Conservation (phyloP, 2,888 invertebrate genomes). For the Andrena chrysosceles region DNA sequence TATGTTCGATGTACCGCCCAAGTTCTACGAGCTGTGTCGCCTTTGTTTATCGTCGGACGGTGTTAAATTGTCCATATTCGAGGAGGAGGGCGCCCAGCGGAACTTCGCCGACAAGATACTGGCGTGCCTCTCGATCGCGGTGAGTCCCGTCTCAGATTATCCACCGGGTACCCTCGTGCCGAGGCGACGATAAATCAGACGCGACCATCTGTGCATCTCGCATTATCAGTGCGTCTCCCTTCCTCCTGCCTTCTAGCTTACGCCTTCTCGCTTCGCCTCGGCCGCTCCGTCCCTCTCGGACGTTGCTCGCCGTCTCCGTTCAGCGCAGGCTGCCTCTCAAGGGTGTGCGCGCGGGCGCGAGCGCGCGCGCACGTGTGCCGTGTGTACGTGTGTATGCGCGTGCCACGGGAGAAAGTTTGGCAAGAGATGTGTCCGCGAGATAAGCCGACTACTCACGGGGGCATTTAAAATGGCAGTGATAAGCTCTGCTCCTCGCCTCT, state of each 20-base stretch:
- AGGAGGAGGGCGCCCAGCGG: conserved; percentile 90
- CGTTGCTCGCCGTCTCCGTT: conserved; percentile 46
- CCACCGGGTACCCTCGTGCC: conserved; percentile 55
- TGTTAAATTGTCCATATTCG: conserved; percentile 91
- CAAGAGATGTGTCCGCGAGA: conserved; percentile 84
- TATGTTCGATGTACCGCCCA: conserved; percentile 96
- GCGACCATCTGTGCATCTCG: conserved; percentile 70
- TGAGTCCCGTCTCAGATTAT: conserved; percentile 69
- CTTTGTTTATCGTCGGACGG: conserved; percentile 94
- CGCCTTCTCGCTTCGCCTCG: conserved; percentile 39
- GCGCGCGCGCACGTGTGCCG: conserved; percentile 17
- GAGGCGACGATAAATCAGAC: conserved; percentile 60
- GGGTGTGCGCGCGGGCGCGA: conserved; percentile 44
- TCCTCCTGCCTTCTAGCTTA: conserved; percentile 29
- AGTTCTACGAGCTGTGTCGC: conserved; percentile 97
- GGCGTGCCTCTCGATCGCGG: conserved; percentile 82
- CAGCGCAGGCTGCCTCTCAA: conserved; percentile 40
- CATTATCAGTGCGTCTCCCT: conserved; percentile 41
- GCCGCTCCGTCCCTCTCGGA: conserved; percentile 18
- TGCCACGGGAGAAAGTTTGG: conserved; percentile 83
- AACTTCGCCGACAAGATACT: conserved; percentile 89
- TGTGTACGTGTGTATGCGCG: conserved; percentile 67
- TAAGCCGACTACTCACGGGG: conserved; percentile 80
- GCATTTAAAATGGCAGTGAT: conserved; percentile 84
- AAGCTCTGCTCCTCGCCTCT: conserved; percentile 73